Percentiles rank a stretch among this genome's conserved stretches.
Conservation (phyloP, 2,797 vertebrate genomes). For the Perodicticus potto region DNA sequence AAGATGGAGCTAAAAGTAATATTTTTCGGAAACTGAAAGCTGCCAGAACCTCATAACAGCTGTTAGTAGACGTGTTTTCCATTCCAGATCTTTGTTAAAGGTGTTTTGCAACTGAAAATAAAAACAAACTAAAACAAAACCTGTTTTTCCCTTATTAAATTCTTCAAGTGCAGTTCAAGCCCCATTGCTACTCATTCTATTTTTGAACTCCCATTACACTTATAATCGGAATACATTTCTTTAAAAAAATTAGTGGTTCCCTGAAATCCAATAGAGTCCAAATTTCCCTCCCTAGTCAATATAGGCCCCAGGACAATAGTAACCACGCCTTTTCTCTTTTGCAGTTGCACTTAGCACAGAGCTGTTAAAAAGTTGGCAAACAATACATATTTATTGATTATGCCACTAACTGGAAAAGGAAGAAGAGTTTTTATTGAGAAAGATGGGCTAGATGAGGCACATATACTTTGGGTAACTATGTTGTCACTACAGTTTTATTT, state of each 20-base stretch:
- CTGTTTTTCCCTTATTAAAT: neutral
- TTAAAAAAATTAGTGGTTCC: neutral
- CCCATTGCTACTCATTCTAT: neutral
- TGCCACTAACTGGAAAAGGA: slow-evolving; percentile 22
- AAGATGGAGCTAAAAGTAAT: neutral
- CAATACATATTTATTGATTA: slow-evolving; percentile 10
- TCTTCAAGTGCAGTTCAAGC: neutral
- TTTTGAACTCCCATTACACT: neutral
- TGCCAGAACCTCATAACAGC: neutral
- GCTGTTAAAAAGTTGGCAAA: neutral
- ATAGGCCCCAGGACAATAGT: neutral
- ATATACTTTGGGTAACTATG: neutral
- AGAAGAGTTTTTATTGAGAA: slow-evolving; percentile 25
- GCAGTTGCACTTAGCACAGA: neutral
- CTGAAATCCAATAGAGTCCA: neutral
- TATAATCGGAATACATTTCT: neutral
- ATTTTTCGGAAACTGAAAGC: neutral
- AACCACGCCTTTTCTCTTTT: neutral
- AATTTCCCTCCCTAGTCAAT: neutral
- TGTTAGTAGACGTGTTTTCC: neutral
- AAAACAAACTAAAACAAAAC: slow-evolving; percentile 12
- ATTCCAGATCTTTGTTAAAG: slow-evolving; percentile 26
- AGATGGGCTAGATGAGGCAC: neutral
- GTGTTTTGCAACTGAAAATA: neutral
- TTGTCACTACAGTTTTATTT: slow-evolving; percentile 28